Percentiles rank a stretch among this genome's conserved stretches.
phyloP scores from a whole-genome alignment of 2,113 vertebrate species.

The Clarias magur region DNA sequence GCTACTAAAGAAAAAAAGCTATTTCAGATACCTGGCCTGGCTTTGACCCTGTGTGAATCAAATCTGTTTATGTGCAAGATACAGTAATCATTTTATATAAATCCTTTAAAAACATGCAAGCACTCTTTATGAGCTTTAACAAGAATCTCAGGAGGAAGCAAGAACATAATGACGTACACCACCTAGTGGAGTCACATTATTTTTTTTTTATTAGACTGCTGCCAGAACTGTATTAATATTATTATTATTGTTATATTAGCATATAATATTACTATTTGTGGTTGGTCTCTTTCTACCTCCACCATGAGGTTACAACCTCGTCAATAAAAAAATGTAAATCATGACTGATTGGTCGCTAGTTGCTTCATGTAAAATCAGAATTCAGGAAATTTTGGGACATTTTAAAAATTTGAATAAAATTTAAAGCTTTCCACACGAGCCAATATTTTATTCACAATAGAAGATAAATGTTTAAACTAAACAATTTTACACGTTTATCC shows the following conservation, averaged over 20 bases:
- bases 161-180: background rate
- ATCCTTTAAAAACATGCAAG: background rate
- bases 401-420: no score
- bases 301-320: background rate
- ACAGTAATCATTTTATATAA: background rate
- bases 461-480: no score
- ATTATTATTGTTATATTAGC: background rate
- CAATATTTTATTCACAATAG: no score
- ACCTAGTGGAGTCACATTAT: background rate
- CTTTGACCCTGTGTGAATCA: background rate
- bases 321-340: background rate
- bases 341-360: no score
- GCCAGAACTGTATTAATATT: background rate
- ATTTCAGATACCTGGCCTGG: background rate
- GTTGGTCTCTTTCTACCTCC: background rate
- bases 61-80: background rate
- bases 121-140: background rate
- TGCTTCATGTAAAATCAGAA: no score
- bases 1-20: background rate
- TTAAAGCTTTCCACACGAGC: no score
- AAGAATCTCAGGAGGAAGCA: background rate
- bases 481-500: no score
- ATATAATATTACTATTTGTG: no score
- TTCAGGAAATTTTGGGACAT: no score
- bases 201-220: background rate